Evolutionary conservation across 2,113 vertebrate genomes (phyloP).

Genomic region (Onychostoma macrolepis): DNA sequence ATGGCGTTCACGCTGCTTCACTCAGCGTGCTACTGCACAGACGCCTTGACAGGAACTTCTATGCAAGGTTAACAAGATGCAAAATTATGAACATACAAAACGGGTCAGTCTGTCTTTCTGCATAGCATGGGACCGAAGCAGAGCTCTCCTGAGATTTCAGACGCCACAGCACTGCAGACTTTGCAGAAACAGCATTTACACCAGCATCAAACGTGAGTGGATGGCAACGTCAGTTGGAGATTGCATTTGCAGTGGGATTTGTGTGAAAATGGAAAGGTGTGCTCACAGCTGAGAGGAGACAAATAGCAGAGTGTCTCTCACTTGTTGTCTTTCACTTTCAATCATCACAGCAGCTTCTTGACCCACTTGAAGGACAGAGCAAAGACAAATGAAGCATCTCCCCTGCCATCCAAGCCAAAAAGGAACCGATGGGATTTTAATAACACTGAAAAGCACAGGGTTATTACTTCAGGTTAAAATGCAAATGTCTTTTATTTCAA

Average conservation of each 20-base stretch:
- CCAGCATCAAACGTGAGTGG: neutral
- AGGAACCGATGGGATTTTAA: neutral
- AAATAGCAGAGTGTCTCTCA: slow-evolving; percentile 5
- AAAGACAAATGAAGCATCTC: neutral
- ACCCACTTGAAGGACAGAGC: neutral
- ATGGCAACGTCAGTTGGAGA: neutral
- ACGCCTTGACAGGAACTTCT: slow-evolving; percentile 50
- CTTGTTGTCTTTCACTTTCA: slow-evolving; percentile 24
- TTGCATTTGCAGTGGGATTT: neutral
- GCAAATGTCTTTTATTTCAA: neutral
- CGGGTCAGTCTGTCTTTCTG: slow-evolving; percentile 20
- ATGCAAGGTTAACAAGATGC: slow-evolving; percentile 60
- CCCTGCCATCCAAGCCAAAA: neutral
- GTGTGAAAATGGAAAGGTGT: slow-evolving; percentile 30
- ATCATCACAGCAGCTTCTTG: slow-evolving; percentile 18
- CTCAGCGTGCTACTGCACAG: slow-evolving; percentile 21
- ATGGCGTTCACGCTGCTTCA: slow-evolving; percentile 43
- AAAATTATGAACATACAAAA: slow-evolving; percentile 50
- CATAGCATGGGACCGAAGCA: neutral
- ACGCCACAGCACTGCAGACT: slow-evolving; percentile 16
- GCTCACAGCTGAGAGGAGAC: slow-evolving; percentile 1
- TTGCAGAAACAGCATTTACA: slow-evolving; percentile 10
- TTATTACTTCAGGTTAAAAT: neutral
- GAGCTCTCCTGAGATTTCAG: slow-evolving; percentile 34
- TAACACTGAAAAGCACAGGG: neutral